These are phyloP conservation scores for Gymnocypris eckloni DNA, from an alignment of 2,797 vertebrate species.

Conservation along the genomic window DNA sequence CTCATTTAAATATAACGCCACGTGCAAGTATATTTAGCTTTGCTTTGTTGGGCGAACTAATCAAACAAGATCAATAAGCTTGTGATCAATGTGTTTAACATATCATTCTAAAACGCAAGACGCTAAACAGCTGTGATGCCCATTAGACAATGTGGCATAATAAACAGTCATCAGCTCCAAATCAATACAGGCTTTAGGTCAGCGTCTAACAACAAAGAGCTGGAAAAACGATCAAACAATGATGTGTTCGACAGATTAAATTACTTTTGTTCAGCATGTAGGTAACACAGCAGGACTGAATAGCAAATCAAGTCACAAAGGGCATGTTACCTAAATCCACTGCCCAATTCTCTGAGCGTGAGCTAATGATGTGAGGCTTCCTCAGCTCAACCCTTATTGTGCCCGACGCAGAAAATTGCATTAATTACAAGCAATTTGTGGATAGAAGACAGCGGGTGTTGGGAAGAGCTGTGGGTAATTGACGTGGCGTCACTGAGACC, in stretches of 20 bases:
- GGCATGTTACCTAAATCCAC: slow-evolving; percentile 38
- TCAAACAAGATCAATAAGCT: slow-evolving; percentile 56
- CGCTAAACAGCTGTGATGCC: slow-evolving; percentile 46
- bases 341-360: slow-evolving; percentile 25
- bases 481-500: slow-evolving; percentile 44
- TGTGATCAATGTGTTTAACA: slow-evolving; percentile 52
- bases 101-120: slow-evolving; percentile 22
- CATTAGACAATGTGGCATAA: slow-evolving; percentile 27
- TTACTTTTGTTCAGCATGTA: slow-evolving; percentile 35
- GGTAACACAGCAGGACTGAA: slow-evolving; percentile 33
- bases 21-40: neutral
- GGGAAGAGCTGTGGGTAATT: slow-evolving; percentile 57
- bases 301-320: slow-evolving; percentile 52
- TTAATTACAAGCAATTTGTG: slow-evolving; percentile 63
- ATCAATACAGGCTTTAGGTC: slow-evolving; percentile 34
- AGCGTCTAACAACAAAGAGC: slow-evolving; percentile 17
- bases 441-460: slow-evolving; percentile 58
- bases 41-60: slow-evolving; percentile 21
- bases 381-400: slow-evolving; percentile 39
- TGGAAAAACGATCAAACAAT: slow-evolving; percentile 21
- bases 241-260: slow-evolving; percentile 49
- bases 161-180: slow-evolving; percentile 18
- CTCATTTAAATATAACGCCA: slow-evolving; percentile 33
- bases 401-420: slow-evolving; percentile 55
- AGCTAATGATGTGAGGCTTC: slow-evolving; percentile 55